These are phyloP conservation scores for Noctuana brunneofusca DNA, from an alignment of 2,888 invertebrate genomes.

Conservation along the genomic window DNA sequence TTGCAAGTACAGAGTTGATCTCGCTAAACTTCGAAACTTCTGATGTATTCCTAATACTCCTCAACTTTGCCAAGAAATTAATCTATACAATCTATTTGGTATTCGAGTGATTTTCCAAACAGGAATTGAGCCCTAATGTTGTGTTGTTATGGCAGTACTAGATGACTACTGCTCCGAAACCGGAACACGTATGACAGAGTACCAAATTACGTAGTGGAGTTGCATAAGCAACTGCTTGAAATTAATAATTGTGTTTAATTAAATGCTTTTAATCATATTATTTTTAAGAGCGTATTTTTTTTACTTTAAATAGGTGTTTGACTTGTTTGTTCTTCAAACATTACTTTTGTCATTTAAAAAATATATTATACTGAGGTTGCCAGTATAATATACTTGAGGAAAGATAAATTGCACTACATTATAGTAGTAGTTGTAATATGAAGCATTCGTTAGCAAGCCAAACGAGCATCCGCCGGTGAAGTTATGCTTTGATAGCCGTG, in stretches of 20 bases:
- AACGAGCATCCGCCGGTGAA: constrained; percentile 29
- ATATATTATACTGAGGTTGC: background rate
- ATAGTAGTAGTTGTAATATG: constrained; percentile 14
- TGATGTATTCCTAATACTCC: constrained; percentile 13
- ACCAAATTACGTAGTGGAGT: too few relatives aligned
- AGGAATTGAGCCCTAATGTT: too few relatives aligned
- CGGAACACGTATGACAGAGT: too few relatives aligned
- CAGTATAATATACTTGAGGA: background rate
- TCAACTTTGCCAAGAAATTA: background rate
- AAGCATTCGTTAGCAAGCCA: constrained; percentile 32
- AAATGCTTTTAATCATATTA: too few relatives aligned
- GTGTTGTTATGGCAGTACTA: too few relatives aligned
- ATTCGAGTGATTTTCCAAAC: background rate
- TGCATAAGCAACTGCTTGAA: too few relatives aligned
- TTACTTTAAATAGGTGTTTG: too few relatives aligned
- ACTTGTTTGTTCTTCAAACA: too few relatives aligned
- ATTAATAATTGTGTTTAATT: too few relatives aligned
- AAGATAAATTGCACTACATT: constrained; percentile 28
- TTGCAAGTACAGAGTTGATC: constrained; percentile 10
- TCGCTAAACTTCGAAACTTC: constrained; percentile 8
- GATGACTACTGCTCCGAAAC: too few relatives aligned
- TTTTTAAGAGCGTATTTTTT: too few relatives aligned
- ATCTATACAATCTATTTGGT: background rate
- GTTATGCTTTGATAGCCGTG: constrained; percentile 37
- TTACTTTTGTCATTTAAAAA: background rate